phyloP scores from a whole-genome alignment of 2,113 vertebrate species.

The Myotis yumanensis region DNA sequence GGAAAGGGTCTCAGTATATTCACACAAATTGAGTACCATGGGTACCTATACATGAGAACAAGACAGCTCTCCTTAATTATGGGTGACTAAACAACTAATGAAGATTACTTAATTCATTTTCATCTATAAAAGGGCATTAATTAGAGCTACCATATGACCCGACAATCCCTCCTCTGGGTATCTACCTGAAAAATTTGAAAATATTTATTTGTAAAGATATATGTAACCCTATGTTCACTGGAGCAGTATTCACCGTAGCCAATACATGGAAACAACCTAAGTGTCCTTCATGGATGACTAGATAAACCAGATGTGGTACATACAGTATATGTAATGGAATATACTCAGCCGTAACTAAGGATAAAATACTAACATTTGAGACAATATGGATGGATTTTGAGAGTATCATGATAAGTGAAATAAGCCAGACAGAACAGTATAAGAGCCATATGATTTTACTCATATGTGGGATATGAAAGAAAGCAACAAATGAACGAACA shows the following conservation, averaged over 20 bases:
- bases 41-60: not conserved
- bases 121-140: slow-evolving; percentile 27
- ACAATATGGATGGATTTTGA: not conserved
- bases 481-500: not conserved
- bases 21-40: not conserved
- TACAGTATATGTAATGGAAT: too few relatives aligned
- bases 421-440: not conserved
- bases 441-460: not conserved
- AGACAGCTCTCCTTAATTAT: not conserved
- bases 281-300: not conserved
- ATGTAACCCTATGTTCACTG: not conserved
- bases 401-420: not conserved
- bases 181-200: not conserved
- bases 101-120: slow-evolving; percentile 22
- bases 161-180: not conserved
- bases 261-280: not conserved
- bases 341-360: not conserved
- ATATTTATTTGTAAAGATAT: not conserved
- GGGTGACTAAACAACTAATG: not conserved
- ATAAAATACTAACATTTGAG: not conserved
- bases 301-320: not conserved
- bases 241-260: not conserved
- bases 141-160: not conserved
- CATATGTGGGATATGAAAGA: not conserved
- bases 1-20: not conserved